These are phyloP conservation scores for Pteropus rufus DNA, from an alignment of 2,797 vertebrate genomes.

Conservation along the genomic window DNA sequence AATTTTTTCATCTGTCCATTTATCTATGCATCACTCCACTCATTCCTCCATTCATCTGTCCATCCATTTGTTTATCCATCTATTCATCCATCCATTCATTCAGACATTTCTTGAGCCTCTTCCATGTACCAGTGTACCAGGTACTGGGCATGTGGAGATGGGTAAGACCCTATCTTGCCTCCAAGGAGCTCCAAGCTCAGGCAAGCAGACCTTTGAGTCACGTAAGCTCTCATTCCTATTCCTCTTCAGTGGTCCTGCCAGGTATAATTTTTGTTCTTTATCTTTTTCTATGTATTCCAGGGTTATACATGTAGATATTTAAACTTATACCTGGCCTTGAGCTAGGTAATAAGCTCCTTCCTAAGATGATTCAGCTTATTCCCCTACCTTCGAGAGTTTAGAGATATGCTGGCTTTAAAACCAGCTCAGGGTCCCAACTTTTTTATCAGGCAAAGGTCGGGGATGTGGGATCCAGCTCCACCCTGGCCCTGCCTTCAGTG, in stretches of 20 bases:
- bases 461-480: not conserved
- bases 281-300: not conserved
- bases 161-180: not conserved
- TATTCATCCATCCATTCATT: not conserved
- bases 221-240: not conserved
- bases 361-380: not conserved
- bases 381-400: not conserved
- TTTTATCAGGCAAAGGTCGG: not conserved
- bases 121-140: not conserved
- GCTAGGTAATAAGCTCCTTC: not conserved
- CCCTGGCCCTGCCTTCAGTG: not conserved
- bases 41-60: not conserved
- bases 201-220: not conserved
- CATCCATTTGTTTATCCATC: not conserved
- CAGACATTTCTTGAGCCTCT: not conserved
- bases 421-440: not conserved
- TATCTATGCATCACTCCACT: not conserved
- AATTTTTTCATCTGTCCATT: not conserved
- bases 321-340: not conserved
- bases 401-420: not conserved
- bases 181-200: not conserved
- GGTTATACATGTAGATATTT: not conserved
- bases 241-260: not conserved
- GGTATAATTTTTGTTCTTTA: not conserved
- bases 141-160: not conserved